phyloP scores from a whole-genome alignment of 2,113 vertebrate genomes.

The Indicator maculatus region DNA sequence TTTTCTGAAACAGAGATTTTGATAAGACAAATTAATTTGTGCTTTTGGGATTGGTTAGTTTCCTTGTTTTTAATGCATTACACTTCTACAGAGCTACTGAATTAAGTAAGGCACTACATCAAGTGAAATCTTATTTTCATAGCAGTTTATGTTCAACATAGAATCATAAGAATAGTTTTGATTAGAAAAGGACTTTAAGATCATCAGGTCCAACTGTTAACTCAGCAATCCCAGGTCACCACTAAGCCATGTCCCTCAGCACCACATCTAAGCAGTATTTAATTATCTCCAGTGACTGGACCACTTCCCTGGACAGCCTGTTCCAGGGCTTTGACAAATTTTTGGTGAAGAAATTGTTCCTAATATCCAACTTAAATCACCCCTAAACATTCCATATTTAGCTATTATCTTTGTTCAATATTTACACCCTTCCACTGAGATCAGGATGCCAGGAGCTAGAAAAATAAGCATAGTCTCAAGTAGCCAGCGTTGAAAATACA shows the following conservation, averaged over 20 bases:
- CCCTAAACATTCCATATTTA: neutral
- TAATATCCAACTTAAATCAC: too few species aligned
- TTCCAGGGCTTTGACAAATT: too few species aligned
- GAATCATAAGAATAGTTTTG: too few species aligned
- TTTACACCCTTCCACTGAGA: neutral
- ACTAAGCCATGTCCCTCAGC: too few species aligned
- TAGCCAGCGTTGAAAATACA: neutral
- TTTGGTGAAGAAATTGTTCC: too few species aligned
- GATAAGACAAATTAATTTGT: neutral
- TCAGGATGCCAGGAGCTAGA: neutral
- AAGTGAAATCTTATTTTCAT: neutral
- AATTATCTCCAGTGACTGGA: too few species aligned
- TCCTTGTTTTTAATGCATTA: neutral
- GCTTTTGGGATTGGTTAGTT: neutral
- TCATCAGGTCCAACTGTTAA: too few species aligned
- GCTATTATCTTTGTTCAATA: neutral
- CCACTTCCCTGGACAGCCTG: too few species aligned
- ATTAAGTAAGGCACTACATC: too few species aligned
- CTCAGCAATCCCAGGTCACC: too few species aligned
- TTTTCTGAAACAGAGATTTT: neutral
- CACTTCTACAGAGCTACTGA: neutral
- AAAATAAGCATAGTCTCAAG: neutral
- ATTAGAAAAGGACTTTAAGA: too few species aligned
- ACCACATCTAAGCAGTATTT: too few species aligned
- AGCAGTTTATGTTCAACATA: neutral